These are phyloP conservation scores for Hecatera dysodea DNA, from an alignment of 2,888 invertebrate genomes.

Conservation along the genomic window DNA sequence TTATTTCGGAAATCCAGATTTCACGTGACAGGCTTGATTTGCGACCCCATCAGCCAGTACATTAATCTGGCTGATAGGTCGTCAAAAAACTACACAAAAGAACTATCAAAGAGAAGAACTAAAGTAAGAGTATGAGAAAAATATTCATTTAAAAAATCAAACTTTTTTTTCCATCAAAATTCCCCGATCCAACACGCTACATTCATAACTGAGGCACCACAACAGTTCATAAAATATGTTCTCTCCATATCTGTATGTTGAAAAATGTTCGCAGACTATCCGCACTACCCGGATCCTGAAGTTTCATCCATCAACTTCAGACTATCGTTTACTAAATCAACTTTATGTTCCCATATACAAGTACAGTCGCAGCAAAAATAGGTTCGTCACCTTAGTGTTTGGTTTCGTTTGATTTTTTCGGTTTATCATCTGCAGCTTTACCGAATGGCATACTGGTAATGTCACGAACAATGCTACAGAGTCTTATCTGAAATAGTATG, in stretches of 20 bases:
- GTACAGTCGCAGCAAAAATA: conserved; percentile 7
- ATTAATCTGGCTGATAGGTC: too few species aligned
- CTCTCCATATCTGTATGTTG: conserved; percentile 47
- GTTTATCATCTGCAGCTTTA: background rate
- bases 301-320: conserved; percentile 63
- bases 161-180: background rate
- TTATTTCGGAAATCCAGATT: too few species aligned
- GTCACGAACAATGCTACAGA: background rate
- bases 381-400: background rate
- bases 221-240: conserved; percentile 31
- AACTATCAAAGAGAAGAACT: too few species aligned
- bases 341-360: conserved; percentile 34
- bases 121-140: too few species aligned
- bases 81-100: too few species aligned
- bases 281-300: conserved; percentile 25
- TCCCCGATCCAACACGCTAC: conserved; percentile 1
- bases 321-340: conserved; percentile 59
- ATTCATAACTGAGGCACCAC: conserved; percentile 40
- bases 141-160: too few species aligned
- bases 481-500: too few species aligned
- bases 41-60: too few species aligned
- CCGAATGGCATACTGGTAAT: background rate
- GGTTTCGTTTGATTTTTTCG: background rate
- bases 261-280: conserved; percentile 59
- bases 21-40: too few species aligned